Base-by-base conservation (phyloP, 2,113 vertebrate species). In the Atractosteus spatula region DNA sequence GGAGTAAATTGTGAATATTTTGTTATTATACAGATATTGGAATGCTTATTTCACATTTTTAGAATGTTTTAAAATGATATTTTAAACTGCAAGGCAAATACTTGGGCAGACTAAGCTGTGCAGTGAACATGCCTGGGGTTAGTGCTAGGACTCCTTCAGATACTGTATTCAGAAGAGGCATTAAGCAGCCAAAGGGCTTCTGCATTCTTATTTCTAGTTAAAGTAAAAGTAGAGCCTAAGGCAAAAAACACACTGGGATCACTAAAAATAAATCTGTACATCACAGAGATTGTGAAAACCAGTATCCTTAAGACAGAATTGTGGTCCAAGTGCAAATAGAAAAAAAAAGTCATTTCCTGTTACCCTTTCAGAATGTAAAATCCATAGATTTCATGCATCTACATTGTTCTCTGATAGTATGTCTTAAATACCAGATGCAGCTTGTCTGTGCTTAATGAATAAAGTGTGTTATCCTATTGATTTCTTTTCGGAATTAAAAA, bases 141-240 rank as follows among this genome's bases (percentile, higher is more conserved):
- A 45, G 47, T 3, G 47, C 29, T 64, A 76, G 43, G 70, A 75
- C 78, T 72, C 47, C 59, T 16, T 62, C 70, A 76, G 83, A 77
- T 84, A 29, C 29, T 29, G 29, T 29, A 83, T 86, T 86, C 84
- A 82, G 79, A 74, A 77, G 77, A 76, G 80, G 76, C 62, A 69
- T 83, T 86, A 89, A 87, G 76, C 83, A 86, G 85, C 81, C 84
- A 69, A 71, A 70, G 42, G 76, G 81, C 82, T 72, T 80, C 78
- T 73, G 77, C 80, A 80, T 76, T 81, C 83, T 71, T 79, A 74
- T 83, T 79, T 82, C 74, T 65, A 66, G 74, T 79, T 89, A 91
- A 89, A 89, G 87, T 85, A 84, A 89, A 79, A 81, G 85, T 79
- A 12, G 74, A 70, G 84, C 88, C 85, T 70, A 68, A 77, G 79